Conservation (phyloP, 2,888 invertebrate genomes). For the Diplolepis rosae region DNA sequence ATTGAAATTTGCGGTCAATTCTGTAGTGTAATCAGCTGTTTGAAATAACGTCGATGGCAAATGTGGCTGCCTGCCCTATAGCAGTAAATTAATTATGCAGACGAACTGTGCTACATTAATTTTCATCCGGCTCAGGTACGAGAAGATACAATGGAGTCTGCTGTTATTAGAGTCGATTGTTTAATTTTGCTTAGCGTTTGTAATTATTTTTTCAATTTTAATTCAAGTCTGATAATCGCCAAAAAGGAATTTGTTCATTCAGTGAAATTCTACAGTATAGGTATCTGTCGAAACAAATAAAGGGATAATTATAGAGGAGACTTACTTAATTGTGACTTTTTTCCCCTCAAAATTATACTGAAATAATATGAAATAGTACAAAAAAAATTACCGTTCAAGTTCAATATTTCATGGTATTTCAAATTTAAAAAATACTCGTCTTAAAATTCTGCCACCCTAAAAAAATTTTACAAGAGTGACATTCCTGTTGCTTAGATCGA, state of each 20-base stretch:
- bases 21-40: slow-evolving; percentile 67
- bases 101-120: slow-evolving; percentile 43
- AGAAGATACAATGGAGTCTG: slow-evolving; percentile 7
- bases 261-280: too few relatives aligned
- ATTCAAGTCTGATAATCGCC: neutral
- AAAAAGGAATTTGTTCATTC: neutral
- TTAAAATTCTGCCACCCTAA: too few relatives aligned
- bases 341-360: too few relatives aligned
- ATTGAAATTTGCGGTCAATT: slow-evolving; percentile 71
- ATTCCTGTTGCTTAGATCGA: too few relatives aligned
- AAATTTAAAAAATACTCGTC: too few relatives aligned
- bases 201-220: neutral
- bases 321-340: too few relatives aligned
- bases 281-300: too few relatives aligned
- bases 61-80: slow-evolving; percentile 49
- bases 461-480: too few relatives aligned
- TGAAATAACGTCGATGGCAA: slow-evolving; percentile 66
- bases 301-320: too few relatives aligned
- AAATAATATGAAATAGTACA: too few relatives aligned
- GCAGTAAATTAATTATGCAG: slow-evolving; percentile 69
- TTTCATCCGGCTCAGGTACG: slow-evolving; percentile 20
- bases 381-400: too few relatives aligned
- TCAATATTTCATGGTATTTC: too few relatives aligned
- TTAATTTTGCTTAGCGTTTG: neutral
- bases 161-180: neutral